Conservation (phyloP, 2,888 invertebrate genomes). For the Geophilus truncorum region DNA sequence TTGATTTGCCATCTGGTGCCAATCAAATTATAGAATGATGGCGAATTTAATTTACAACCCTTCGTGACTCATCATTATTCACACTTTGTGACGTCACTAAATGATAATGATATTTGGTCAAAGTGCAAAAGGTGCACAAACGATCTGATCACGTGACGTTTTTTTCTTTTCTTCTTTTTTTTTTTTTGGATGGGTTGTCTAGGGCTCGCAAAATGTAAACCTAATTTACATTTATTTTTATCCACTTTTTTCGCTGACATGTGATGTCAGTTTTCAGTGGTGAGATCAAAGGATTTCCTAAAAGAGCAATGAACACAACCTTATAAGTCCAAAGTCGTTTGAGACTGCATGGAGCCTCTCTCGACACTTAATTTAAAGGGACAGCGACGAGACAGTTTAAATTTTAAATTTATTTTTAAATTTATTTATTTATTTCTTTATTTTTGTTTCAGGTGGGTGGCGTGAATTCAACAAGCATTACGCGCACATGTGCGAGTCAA, state of each 20-base stretch:
- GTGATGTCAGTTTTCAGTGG: slow-evolving; percentile 2
- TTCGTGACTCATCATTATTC: slow-evolving; percentile 25
- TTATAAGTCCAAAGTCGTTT: neutral
- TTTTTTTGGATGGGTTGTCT: too few species aligned
- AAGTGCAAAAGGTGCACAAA: neutral
- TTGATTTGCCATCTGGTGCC: neutral
- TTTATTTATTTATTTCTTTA: neutral
- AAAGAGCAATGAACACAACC: neutral
- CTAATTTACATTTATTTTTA: neutral
- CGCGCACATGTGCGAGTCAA: slow-evolving; percentile 62
- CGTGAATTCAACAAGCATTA: slow-evolving; percentile 50
- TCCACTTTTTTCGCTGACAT: neutral
- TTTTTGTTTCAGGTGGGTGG: slow-evolving; percentile 44
- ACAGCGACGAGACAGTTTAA: neutral
- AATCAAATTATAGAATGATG: slow-evolving; percentile 1
- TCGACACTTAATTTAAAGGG: neutral
- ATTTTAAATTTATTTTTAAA: neutral
- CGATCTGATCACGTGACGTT: neutral
- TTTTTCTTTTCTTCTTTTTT: neutral
- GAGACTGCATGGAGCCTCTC: slow-evolving; percentile 1
- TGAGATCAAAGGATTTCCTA: slow-evolving; percentile 17
- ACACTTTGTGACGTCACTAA: slow-evolving; percentile 16
- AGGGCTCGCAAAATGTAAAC: too few species aligned
- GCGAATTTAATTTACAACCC: slow-evolving; percentile 27
- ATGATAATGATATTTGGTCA: neutral